Conservation (phyloP, 2,113 vertebrate genomes). For the Microtus oregoni region DNA sequence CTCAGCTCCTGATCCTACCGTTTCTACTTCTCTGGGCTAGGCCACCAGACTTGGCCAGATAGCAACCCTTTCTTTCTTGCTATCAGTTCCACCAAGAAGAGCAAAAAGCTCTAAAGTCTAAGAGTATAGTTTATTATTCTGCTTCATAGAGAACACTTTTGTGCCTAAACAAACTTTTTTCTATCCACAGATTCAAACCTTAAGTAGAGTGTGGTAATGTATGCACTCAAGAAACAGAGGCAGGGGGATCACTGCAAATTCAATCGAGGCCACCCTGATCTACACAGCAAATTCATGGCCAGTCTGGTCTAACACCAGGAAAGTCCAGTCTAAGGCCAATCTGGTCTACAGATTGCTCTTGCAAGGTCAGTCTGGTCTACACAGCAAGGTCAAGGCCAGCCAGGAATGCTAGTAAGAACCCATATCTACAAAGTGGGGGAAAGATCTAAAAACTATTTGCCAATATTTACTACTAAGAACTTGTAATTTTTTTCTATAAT, state of each 20-base stretch:
- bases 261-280: neutral
- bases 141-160: slow-evolving; percentile 25
- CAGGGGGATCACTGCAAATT: neutral
- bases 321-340: too few relatives aligned
- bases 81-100: neutral
- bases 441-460: neutral
- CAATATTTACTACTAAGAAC: slow-evolving; percentile 31
- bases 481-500: slow-evolving; percentile 46
- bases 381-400: neutral
- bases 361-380: neutral
- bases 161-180: neutral
- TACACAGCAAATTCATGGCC: neutral
- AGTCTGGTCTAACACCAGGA: too few relatives aligned
- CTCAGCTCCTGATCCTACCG: neutral
- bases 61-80: neutral
- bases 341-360: too few relatives aligned
- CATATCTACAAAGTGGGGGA: neutral
- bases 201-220: neutral
- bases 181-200: neutral
- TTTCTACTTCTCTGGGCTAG: neutral
- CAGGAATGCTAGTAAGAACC: neutral
- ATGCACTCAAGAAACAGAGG: neutral
- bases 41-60: neutral
- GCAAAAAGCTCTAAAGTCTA: neutral
- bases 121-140: slow-evolving; percentile 9